These are phyloP conservation scores for Coregonus suidteri DNA, from an alignment of 2,797 vertebrate species.

Conservation along the genomic window DNA sequence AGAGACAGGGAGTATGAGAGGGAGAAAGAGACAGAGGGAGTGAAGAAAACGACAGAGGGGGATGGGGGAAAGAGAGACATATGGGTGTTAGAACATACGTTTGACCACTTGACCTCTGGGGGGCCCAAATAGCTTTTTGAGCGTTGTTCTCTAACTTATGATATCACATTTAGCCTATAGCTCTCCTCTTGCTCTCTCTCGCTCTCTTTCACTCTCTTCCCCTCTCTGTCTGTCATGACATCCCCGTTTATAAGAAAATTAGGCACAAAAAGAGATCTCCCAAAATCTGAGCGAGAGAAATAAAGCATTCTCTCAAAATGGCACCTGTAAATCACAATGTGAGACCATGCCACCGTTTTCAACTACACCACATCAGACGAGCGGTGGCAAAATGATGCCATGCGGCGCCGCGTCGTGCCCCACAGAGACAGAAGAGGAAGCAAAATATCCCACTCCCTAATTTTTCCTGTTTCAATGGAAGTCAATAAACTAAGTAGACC, in stretches of 20 bases:
- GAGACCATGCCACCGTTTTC: no score
- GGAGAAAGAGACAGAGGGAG: background rate
- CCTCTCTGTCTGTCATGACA: slow-evolving; percentile 15
- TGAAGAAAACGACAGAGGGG: background rate
- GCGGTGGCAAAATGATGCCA: background rate
- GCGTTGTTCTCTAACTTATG: slow-evolving; percentile 16
- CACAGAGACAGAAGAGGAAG: no score
- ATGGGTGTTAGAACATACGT: slow-evolving; percentile 49
- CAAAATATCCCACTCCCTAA: no score
- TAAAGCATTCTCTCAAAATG: background rate
- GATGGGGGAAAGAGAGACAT: background rate
- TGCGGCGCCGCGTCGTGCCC: no score
- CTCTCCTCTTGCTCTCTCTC: slow-evolving; percentile 29
- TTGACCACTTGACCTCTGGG: slow-evolving; percentile 50
- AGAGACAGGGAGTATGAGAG: background rate
- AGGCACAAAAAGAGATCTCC: no score
- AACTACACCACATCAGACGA: background rate
- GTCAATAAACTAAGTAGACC: no score
- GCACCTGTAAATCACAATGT: background rate
- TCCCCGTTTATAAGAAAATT: no score
- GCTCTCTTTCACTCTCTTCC: slow-evolving; percentile 16
- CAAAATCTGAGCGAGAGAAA: background rate
- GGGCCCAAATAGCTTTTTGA: slow-evolving; percentile 24
- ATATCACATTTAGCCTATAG: slow-evolving; percentile 13
- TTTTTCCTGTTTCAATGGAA: no score